Evolutionary conservation across 2,797 vertebrate species (phyloP).

Genomic region (Typhlichthys subterraneus): DNA sequence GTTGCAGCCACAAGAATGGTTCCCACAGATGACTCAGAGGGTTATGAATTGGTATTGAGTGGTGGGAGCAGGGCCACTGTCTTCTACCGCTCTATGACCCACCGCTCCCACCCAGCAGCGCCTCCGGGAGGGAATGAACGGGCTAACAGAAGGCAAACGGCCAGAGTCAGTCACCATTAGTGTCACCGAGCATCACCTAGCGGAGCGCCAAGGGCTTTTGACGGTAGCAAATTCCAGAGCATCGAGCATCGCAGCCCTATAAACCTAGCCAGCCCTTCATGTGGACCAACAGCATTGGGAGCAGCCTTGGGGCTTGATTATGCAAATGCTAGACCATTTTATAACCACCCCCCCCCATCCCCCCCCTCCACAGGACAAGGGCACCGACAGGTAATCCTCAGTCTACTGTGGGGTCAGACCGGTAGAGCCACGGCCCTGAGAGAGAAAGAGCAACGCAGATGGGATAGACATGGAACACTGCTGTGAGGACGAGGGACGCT

Average conservation of each 20-base stretch:
- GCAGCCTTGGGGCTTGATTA: conserved; percentile 41
- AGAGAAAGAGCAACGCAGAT: conserved; percentile 21
- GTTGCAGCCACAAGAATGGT: conserved; percentile 22
- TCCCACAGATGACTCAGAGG: conserved; percentile 40
- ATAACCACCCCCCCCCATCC: conserved; percentile 9
- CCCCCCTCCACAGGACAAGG: neutral
- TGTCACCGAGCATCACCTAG: conserved; percentile 37
- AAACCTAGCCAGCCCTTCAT: conserved; percentile 30
- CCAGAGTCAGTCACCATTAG: conserved; percentile 63
- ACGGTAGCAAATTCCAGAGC: conserved; percentile 35
- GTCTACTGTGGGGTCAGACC: conserved; percentile 32
- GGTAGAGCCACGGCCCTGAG: conserved; percentile 18
- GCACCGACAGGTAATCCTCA: conserved; percentile 38
- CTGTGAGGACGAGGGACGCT: conserved; percentile 17
- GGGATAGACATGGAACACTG: conserved; percentile 24
- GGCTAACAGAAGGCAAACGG: conserved; percentile 56
- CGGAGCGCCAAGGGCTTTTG: conserved; percentile 50
- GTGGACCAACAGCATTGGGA: conserved; percentile 39
- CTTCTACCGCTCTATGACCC: conserved; percentile 1
- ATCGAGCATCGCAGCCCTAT: conserved; percentile 40
- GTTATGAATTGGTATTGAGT: conserved; percentile 44
- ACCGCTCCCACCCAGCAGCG: conserved; percentile 2
- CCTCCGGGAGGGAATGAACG: conserved; percentile 46
- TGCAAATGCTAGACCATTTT: conserved; percentile 46
- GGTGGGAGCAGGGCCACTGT: conserved; percentile 21